These are phyloP conservation scores for Zoanthus sansibaricus DNA, from an alignment of 92 coral and sea anemone genomes.

Conservation along the genomic window DNA sequence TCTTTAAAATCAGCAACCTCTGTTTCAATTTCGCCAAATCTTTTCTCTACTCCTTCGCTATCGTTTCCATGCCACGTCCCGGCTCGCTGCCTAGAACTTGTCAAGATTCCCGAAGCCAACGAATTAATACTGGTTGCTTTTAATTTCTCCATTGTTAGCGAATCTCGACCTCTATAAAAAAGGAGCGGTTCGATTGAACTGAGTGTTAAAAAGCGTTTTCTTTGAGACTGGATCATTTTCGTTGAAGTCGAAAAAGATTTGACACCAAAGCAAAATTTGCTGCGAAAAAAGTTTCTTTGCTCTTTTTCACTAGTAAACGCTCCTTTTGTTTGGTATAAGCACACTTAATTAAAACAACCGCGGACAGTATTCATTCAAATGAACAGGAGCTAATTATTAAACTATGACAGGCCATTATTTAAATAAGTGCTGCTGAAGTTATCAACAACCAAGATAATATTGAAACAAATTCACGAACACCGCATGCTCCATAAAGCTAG, in stretches of 20 bases:
- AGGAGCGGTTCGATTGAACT: slow-evolving; percentile 77
- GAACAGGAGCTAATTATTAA: background rate
- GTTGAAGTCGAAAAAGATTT: background rate
- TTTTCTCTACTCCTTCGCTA: slow-evolving; percentile 29
- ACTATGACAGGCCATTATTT: background rate
- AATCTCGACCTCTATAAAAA: slow-evolving; percentile 33
- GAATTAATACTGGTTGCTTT: slow-evolving; percentile 85
- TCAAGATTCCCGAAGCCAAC: slow-evolving; percentile 87
- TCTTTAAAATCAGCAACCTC: slow-evolving; percentile 75
- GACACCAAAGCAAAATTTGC: background rate
- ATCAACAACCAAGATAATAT: background rate
- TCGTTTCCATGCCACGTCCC: slow-evolving; percentile 94
- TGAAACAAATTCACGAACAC: background rate
- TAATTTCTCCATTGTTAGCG: slow-evolving; percentile 60
- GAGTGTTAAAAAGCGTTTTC: slow-evolving; percentile 82
- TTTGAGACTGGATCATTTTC: slow-evolving; percentile 39
- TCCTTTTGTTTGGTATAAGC: slow-evolving; percentile 4
- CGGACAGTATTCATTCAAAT: background rate
- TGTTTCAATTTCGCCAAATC: background rate
- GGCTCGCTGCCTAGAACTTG: slow-evolving; percentile 76
- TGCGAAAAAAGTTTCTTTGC: background rate
- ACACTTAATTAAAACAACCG: slow-evolving; percentile 6
- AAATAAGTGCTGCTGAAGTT: slow-evolving; percentile 1
- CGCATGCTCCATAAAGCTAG: background rate
- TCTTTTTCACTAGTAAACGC: background rate